Evolutionary conservation across 2,797 vertebrate genomes (phyloP), one percentile per base, ranked within the genome.

Genomic region (Coranthus polyacanthus): DNA sequence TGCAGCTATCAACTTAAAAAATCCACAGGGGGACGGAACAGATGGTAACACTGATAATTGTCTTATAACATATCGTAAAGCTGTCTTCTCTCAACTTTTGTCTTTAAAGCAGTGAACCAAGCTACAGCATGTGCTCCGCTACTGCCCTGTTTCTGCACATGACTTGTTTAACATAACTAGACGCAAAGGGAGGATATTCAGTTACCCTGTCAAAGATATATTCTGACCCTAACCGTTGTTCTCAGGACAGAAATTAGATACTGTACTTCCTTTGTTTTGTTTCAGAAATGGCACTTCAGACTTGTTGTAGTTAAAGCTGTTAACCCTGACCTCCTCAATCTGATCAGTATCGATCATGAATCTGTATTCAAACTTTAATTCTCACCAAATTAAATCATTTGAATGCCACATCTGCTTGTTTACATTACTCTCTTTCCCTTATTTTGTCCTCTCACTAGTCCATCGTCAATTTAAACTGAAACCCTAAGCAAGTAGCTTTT

Each of bases 161-260:
- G 51, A 4, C n/a, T 26, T 61, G 57, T 49, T 53, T 17, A 68
- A 50, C 43, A 53, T 53, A 49, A 63, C 22, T 36, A 22, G 51
- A 68, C 54, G 24, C 65, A 45, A 1, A 2, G 53, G 55, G 4
- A 36, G 50, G 47, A 18, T 18, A 45, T 41, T 73, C 68, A 65
- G 65, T 49, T 29, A 51, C 16, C 17, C 53, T 51, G 32, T 73
- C 50, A 58, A 26, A 67, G 51, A 43, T 71, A 76, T n/a, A 79
- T 79, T 70, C 50, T 17, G 12, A 44, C 26, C 45, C 20, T 65
- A 17, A 20, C 57, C 22, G 2, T 15, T 39, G 64, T 26, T 61
- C 38, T 53, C 21, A 26, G 34, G 10, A 47, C 21, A 24, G 3
- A 22, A 66, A 49, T 7, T 24, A 2, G 8, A 18, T 6, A 6